phyloP scores from a whole-genome alignment of 2,888 invertebrate species.

The Conchocele bisecta region DNA sequence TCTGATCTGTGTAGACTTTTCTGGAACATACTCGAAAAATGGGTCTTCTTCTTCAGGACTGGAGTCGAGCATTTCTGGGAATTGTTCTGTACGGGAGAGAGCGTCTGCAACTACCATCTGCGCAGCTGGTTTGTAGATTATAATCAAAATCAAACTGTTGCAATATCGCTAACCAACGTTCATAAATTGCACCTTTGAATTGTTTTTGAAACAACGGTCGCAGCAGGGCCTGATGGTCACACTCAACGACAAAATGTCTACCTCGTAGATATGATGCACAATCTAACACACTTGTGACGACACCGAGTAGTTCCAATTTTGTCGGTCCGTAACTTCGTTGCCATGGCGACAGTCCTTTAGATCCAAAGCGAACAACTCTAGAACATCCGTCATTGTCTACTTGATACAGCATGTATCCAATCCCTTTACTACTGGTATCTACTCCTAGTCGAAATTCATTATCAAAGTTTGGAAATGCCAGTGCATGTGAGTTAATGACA shows the following conservation, averaged over 20 bases:
- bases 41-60: constrained; percentile 36
- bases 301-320: constrained; percentile 44
- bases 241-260: constrained; percentile 12
- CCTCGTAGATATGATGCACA: background rate
- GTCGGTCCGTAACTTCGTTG: constrained; percentile 36
- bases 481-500: constrained; percentile 33
- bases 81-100: constrained; percentile 3
- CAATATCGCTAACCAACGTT: constrained; percentile 48
- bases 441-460: constrained; percentile 45
- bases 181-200: constrained; percentile 45
- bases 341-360: constrained; percentile 23
- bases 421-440: constrained; percentile 42
- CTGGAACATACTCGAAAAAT: constrained; percentile 34
- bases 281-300: constrained; percentile 15
- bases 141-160: constrained; percentile 45
- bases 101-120: constrained; percentile 30
- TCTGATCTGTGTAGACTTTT: constrained; percentile 17
- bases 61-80: background rate
- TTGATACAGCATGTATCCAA: constrained; percentile 57
- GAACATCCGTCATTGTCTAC: constrained; percentile 19
- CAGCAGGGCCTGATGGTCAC: constrained; percentile 48
- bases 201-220: constrained; percentile 23
- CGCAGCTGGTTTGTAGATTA: constrained; percentile 37
- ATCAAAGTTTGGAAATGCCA: constrained; percentile 53
- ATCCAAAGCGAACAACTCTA: constrained; percentile 23